A percentile compares a stretch with the other conserved stretches of the same genome.
These are phyloP conservation scores for Alligator mississippiensis DNA, from an alignment of 2,113 vertebrate species.

Conservation along the genomic window DNA sequence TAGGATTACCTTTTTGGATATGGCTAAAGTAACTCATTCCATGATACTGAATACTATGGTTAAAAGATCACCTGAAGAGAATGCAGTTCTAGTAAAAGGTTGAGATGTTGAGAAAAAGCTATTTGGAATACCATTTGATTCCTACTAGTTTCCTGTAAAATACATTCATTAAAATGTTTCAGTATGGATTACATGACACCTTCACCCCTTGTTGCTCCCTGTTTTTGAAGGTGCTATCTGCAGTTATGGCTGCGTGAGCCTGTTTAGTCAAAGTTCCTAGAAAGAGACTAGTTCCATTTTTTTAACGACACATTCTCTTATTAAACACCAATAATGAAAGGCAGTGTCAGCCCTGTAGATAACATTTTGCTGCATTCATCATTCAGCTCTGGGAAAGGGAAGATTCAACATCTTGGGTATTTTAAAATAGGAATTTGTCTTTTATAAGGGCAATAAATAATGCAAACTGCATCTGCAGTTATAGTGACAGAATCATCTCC, in stretches of 20 bases:
- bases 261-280: slow-evolving; percentile 34
- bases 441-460: slow-evolving; percentile 69
- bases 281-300: slow-evolving; percentile 30
- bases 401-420: slow-evolving; percentile 43
- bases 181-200: too few relatives aligned
- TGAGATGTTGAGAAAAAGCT: neutral
- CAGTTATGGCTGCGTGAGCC: neutral
- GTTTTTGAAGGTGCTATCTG: neutral
- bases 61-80: neutral
- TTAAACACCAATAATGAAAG: slow-evolving; percentile 35
- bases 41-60: neutral
- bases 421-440: slow-evolving; percentile 62
- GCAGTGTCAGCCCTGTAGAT: slow-evolving; percentile 36
- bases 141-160: neutral
- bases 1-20: neutral
- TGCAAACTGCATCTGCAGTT: slow-evolving; percentile 53
- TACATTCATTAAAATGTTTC: too few relatives aligned
- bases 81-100: rapidly evolving
- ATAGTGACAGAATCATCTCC: slow-evolving; percentile 60
- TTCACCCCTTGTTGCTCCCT: neutral
- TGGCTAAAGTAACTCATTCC: too few relatives aligned
- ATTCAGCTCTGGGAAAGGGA: slow-evolving; percentile 4
- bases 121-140: neutral
- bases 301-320: slow-evolving; percentile 49
- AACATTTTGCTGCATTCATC: slow-evolving; percentile 43